phyloP scores from a whole-genome alignment of 2,888 invertebrate genomes.

The Drosophila formosana region DNA sequence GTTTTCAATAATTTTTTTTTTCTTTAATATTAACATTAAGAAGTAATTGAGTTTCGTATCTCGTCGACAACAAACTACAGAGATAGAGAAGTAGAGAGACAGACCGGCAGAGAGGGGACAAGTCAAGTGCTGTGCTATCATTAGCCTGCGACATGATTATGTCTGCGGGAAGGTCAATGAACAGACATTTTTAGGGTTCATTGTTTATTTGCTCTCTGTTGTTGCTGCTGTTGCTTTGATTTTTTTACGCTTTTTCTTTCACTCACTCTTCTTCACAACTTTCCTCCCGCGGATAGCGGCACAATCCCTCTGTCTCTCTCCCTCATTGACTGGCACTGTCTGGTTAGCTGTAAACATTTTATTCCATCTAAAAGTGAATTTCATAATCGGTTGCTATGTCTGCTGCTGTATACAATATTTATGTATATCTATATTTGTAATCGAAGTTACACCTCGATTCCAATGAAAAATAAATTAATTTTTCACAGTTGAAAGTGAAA shows the following conservation, averaged over 20 bases:
- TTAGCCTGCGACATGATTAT: constrained; percentile 51
- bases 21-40: constrained; percentile 21
- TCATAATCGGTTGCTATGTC: constrained; percentile 56
- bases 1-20: constrained; percentile 15
- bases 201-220: constrained; percentile 59
- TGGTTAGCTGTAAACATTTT: constrained; percentile 2
- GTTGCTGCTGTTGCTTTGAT: constrained; percentile 42
- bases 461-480: constrained; percentile 50
- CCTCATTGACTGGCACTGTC: not conserved
- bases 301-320: not conserved
- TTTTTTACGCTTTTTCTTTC: constrained; percentile 30
- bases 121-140: constrained; percentile 57
- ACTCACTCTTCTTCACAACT: constrained; percentile 4
- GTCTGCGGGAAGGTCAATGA: constrained; percentile 66
- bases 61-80: not conserved
- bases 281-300: constrained; percentile 6
- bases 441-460: constrained; percentile 30
- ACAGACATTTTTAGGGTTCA: constrained; percentile 71
- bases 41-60: constrained; percentile 40
- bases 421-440: not conserved
- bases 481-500: constrained; percentile 48
- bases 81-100: not conserved
- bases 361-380: constrained; percentile 49
- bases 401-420: constrained; percentile 24
- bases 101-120: not conserved